Evolutionary conservation across 2,113 vertebrate genomes (phyloP), one percentile per base, ranked within the genome.

Genomic region (Psilopogon haemacephalus): DNA sequence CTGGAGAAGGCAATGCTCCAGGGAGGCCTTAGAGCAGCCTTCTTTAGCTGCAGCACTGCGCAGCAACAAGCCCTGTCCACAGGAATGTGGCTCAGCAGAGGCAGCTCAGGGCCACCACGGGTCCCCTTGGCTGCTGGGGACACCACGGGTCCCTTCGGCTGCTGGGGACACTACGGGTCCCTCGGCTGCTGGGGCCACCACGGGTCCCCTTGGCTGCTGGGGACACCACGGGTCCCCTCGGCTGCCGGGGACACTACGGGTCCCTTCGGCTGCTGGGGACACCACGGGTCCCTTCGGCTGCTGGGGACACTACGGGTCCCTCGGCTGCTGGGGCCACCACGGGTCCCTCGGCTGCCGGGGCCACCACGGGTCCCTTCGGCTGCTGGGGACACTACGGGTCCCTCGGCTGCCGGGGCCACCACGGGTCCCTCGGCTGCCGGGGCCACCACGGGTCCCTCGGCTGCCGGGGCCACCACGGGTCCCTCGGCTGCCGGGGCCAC

Each of bases 401-500:
- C 12, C 85, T 50, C 7, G 26, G 65, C 40, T 46, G n/a, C 86
- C 75, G 42, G 33, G 21, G 65, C 96, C 38, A 97, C 96, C 90
- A 33, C 1, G 15, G 80, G 93, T 54, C 12, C 93, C 85, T 46
- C 8, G 27, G 65, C 37, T 48, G 32, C 86, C 37, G 33, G 72
- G 75, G 42, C 67, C 90, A n/a, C n/a, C n/a, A n/a, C n/a, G n/a
- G n/a, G n/a, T n/a, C n/a, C n/a, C n/a, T n/a, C n/a, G n/a, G n/a
- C n/a, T n/a, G n/a, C n/a, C n/a, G n/a, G 63, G 97, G 97, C 94
- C 32, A 97, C 96, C 90, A 35, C 1, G 17, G 78, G 94, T 54
- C 92, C 12, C 85, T 50, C 7, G 26, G 65, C 40, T 46, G n/a
- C 86, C 75, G 42, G 33, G 21, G 65, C 96, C 38, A 97, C 96